Evolutionary conservation across 2,113 vertebrate species (phyloP).

Genomic region (Scomber scombrus): DNA sequence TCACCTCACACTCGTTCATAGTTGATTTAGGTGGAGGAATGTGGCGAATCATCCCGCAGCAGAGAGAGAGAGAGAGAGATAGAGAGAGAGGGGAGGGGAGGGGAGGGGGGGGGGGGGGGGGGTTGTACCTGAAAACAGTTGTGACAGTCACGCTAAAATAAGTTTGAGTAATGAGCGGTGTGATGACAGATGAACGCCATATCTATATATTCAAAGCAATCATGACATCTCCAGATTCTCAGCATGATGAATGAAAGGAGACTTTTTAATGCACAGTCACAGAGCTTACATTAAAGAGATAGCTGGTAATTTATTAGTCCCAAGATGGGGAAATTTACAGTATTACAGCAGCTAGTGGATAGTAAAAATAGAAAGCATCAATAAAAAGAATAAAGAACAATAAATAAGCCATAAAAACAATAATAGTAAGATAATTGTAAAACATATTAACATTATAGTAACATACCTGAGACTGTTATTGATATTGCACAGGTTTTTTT

Average conservation of each 20-base stretch:
- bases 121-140: conserved; percentile 72
- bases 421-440: too few species aligned
- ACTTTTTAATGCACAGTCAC: not conserved
- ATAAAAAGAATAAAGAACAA: too few species aligned
- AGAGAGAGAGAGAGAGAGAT: not conserved
- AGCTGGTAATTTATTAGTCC: not conserved
- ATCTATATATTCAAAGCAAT: conserved; percentile 60
- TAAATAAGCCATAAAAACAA: too few species aligned
- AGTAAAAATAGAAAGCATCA: too few species aligned
- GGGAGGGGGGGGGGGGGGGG: conserved; percentile 53
- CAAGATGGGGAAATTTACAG: too few species aligned
- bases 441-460: too few species aligned
- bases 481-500: too few species aligned
- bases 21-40: conserved; percentile 71
- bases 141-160: conserved; percentile 75
- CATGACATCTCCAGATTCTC: conserved; percentile 31
- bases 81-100: not conserved
- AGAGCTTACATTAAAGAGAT: not conserved
- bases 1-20: conserved; percentile 71
- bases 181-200: conserved; percentile 73
- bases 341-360: too few species aligned
- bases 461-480: too few species aligned
- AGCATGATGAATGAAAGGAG: conserved; percentile 34
- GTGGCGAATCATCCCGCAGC: conserved; percentile 58
- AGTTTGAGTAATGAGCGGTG: conserved; percentile 66